phyloP scores from a whole-genome alignment of 2,888 invertebrate genomes.

The Girardia tigrina region DNA sequence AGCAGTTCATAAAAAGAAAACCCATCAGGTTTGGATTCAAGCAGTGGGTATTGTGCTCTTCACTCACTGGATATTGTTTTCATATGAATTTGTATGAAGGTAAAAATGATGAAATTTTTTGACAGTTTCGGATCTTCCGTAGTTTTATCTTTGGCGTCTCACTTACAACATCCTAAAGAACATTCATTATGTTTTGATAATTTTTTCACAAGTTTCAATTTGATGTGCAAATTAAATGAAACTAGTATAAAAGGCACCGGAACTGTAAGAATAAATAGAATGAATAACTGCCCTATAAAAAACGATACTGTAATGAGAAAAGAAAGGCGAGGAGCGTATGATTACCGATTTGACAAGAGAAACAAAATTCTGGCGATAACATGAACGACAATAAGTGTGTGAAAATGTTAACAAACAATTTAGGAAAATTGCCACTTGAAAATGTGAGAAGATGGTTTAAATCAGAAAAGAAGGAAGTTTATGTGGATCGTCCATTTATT shows the following conservation, averaged over 20 bases:
- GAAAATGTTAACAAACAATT: not conserved
- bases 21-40: not conserved
- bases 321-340: not conserved
- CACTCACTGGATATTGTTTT: not conserved
- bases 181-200: not conserved
- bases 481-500: conserved; percentile 4
- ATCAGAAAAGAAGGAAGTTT: conserved; percentile 6
- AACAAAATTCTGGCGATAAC: not conserved
- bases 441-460: not conserved
- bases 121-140: not conserved
- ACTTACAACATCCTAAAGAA: not conserved
- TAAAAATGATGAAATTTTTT: not conserved
- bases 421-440: not conserved
- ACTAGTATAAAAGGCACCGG: too few species aligned
- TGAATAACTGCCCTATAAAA: not conserved
- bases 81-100: not conserved
- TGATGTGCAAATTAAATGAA: too few species aligned
- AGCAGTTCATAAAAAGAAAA: not conserved
- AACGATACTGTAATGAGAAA: not conserved
- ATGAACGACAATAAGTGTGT: not conserved
- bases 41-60: not conserved
- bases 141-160: not conserved
- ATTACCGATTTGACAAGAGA: not conserved
- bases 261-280: not conserved
- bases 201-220: not conserved